Evolutionary conservation across 2,888 invertebrate genomes (phyloP).

Genomic region (Thysanoteuthis rhombus): DNA sequence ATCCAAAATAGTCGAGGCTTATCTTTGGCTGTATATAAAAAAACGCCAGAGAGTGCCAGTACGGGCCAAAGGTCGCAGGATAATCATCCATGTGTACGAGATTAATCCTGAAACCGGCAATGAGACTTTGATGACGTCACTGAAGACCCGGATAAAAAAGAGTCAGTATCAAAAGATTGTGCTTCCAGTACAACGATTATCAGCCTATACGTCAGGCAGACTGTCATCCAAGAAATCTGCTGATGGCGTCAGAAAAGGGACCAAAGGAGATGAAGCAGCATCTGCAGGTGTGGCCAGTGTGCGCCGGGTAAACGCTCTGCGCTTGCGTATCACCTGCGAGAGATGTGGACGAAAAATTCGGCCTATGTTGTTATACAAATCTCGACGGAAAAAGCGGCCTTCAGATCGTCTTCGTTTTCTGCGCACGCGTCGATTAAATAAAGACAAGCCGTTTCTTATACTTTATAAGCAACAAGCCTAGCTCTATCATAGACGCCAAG

Average conservation of each 20-base stretch:
- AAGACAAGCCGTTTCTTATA: neutral
- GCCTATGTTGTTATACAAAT: neutral
- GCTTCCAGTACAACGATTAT: neutral
- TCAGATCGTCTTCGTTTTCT: neutral
- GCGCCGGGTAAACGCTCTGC: neutral
- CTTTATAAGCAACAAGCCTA: neutral
- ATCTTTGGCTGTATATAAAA: neutral
- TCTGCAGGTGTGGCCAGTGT: accelerated
- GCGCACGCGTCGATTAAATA: neutral
- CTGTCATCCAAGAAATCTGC: neutral
- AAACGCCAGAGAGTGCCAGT: neutral
- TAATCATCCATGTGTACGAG: neutral
- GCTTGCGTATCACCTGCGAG: neutral
- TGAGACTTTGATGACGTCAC: neutral
- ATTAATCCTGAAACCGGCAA: neutral
- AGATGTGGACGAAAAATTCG: neutral
- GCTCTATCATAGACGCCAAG: neutral
- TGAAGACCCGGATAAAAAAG: neutral
- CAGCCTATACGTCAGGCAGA: neutral
- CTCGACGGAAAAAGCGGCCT: neutral
- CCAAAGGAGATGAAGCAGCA: neutral
- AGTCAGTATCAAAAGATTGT: neutral
- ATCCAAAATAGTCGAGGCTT: neutral
- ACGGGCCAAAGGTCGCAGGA: neutral
- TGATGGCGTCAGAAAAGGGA: neutral